Conservation (phyloP, 2,888 invertebrate species). For the Thereva nobilitata region DNA sequence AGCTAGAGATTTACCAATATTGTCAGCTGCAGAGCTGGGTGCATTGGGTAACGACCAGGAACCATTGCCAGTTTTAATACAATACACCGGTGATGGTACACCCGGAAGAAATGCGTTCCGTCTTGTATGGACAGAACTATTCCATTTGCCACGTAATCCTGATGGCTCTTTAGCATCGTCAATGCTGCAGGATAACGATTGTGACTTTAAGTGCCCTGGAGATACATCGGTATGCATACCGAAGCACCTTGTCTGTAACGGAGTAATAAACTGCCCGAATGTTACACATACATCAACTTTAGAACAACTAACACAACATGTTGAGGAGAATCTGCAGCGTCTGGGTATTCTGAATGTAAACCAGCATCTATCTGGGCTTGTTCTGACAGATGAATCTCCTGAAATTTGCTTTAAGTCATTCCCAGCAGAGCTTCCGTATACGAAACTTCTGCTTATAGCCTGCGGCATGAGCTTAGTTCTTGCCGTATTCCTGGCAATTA, state of each 20-base stretch:
- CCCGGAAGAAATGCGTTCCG: slow-evolving; percentile 85
- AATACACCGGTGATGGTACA: slow-evolving; percentile 73
- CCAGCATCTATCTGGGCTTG: slow-evolving; percentile 59
- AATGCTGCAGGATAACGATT: slow-evolving; percentile 72
- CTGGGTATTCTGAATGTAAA: slow-evolving; percentile 63
- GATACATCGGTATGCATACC: slow-evolving; percentile 83
- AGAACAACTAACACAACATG: slow-evolving; percentile 62
- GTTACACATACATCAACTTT: slow-evolving; percentile 60
- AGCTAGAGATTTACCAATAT: slow-evolving; percentile 77
- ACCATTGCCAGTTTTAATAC: slow-evolving; percentile 69
- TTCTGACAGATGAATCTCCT: slow-evolving; percentile 75
- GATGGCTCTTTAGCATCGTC: slow-evolving; percentile 81
- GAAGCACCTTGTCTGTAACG: slow-evolving; percentile 81
- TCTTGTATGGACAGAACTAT: slow-evolving; percentile 88
- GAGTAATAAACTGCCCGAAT: slow-evolving; percentile 84
- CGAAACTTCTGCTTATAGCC: slow-evolving; percentile 53
- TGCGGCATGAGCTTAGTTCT: slow-evolving; percentile 53
- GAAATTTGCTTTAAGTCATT: slow-evolving; percentile 69
- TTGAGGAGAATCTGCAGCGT: slow-evolving; percentile 65
- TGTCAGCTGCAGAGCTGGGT: slow-evolving; percentile 77
- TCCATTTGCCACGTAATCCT: slow-evolving; percentile 80
- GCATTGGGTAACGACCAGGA: slow-evolving; percentile 64
- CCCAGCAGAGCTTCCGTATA: slow-evolving; percentile 56
- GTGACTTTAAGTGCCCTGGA: slow-evolving; percentile 87
- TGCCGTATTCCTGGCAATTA: slow-evolving; percentile 53